Base-by-base conservation (phyloP, 2,888 invertebrate species). In the Helicoverpa assulta region DNA sequence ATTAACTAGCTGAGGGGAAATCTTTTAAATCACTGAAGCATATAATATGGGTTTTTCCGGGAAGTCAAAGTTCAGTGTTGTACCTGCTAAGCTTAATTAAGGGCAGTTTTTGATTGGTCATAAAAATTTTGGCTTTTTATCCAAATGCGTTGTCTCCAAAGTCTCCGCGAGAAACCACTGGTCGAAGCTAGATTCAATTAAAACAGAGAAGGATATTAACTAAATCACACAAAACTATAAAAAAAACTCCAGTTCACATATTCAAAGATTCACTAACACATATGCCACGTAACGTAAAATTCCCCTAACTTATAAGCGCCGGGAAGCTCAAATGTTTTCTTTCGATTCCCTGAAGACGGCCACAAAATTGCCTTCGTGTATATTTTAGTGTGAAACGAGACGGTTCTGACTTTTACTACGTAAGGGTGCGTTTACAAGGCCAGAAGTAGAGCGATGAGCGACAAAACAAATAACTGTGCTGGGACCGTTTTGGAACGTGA, bases 301-400 rank as follows among this genome's bases (percentile, higher is more conserved):
- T 33, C 61, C 52, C 63, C 64, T 51, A 69, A 73, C 62, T 70
- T 70, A 71, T 63, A 67, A 66, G 66, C 73, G 62, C 53, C 53
- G 51, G 29, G 43, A 54, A 69, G 59, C 74, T 74, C 73, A 79
- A 84, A 79, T 85, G 73, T 85, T 83, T 83, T 85, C 85, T 81
- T 85, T 82, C 79, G 78, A 85, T 83, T 75, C 82, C 84, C 78
- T 53, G 29, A 81, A 58, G 81, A 67, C 70, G 50, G 63, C 69
- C 74, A 71, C 77, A 76, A 79, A 84, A 85, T 82, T 81, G 78
- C 77, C 75, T 76, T 69, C 81, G 73, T 85, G 85, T 85, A 84
- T 86, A 84, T 86, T 86, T 83, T 77, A 82, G 71, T 76, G 64
- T 58, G 73, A 75, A 80, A 78, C 70, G 73, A 70, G 67, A 72